Evolutionary conservation across 2,113 vertebrate genomes (phyloP).

Genomic region (Oxyura jamaicensis): DNA sequence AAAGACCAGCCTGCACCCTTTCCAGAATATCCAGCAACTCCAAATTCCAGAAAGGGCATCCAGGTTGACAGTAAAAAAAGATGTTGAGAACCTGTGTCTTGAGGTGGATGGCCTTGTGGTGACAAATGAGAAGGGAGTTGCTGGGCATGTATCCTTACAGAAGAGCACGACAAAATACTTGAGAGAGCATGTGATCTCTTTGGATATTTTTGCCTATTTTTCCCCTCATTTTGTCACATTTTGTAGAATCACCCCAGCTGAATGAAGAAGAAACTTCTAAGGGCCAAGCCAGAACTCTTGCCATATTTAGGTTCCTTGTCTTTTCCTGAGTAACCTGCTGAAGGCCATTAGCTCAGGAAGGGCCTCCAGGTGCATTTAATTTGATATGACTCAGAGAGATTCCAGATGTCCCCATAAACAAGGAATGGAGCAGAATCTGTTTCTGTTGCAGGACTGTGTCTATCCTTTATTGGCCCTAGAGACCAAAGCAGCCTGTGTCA

Average conservation of each 20-base stretch:
- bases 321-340: neutral
- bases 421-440: neutral
- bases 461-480: neutral
- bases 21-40: neutral
- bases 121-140: neutral
- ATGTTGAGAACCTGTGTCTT: neutral
- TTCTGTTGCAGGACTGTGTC: neutral
- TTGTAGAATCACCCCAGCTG: neutral
- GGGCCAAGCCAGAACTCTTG: neutral
- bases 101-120: neutral
- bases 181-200: neutral
- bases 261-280: neutral
- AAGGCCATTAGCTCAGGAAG: neutral
- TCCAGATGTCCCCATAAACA: neutral
- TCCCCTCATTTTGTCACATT: neutral
- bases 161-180: neutral
- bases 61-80: neutral
- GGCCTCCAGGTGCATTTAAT: neutral
- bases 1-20: rapidly evolving
- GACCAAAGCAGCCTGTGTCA: neutral
- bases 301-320: neutral
- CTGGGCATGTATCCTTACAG: rapidly evolving
- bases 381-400: neutral
- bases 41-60: neutral
- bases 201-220: neutral